Evolutionary conservation across 1,140 invertebrate species (phyloP).

Genomic region (Macrotrachela quadricornifera): DNA sequence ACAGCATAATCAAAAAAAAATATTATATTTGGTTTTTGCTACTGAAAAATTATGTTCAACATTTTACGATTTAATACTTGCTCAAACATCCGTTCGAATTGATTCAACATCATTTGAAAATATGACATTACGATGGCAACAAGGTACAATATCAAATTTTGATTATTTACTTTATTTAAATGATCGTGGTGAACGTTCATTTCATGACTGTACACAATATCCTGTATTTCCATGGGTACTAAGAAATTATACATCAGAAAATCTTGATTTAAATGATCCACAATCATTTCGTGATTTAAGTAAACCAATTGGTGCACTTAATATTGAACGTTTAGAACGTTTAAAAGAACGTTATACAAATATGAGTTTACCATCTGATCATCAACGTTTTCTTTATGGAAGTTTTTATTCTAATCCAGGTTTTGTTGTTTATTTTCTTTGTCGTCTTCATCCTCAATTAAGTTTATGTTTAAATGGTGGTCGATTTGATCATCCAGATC

Average conservation of each 20-base stretch:
- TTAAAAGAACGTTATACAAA: slow-evolving; percentile 56
- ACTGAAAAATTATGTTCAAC: no score
- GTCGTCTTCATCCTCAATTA: slow-evolving; percentile 53
- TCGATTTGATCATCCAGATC: slow-evolving; percentile 66
- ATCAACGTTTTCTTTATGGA: slow-evolving; percentile 63
- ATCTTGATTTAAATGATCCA: slow-evolving; percentile 44
- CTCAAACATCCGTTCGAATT: slow-evolving; percentile 33
- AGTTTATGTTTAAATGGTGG: slow-evolving; percentile 76
- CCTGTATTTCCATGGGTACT: slow-evolving; percentile 76
- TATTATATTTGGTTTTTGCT: no score
- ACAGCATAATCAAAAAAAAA: no score
- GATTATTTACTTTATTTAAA: slow-evolving; percentile 68
- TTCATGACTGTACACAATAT: slow-evolving; percentile 72
- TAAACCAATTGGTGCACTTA: slow-evolving; percentile 64
- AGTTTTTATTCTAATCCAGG: slow-evolving; percentile 74
- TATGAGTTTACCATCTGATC: slow-evolving; percentile 39
- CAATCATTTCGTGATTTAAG: slow-evolving; percentile 52
- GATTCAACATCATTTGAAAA: slow-evolving; percentile 41
- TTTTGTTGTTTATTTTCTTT: slow-evolving; percentile 67
- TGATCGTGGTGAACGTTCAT: slow-evolving; percentile 60
- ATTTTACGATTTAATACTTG: no score
- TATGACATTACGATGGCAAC: slow-evolving; percentile 59
- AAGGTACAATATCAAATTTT: slow-evolving; percentile 62
- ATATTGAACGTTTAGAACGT: slow-evolving; percentile 44
- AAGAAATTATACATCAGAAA: slow-evolving; percentile 42